A percentile compares a stretch with the other conserved stretches of the same genome.
Evolutionary conservation across 2,888 invertebrate species (phyloP).

Genomic region (Lithodes maja): DNA sequence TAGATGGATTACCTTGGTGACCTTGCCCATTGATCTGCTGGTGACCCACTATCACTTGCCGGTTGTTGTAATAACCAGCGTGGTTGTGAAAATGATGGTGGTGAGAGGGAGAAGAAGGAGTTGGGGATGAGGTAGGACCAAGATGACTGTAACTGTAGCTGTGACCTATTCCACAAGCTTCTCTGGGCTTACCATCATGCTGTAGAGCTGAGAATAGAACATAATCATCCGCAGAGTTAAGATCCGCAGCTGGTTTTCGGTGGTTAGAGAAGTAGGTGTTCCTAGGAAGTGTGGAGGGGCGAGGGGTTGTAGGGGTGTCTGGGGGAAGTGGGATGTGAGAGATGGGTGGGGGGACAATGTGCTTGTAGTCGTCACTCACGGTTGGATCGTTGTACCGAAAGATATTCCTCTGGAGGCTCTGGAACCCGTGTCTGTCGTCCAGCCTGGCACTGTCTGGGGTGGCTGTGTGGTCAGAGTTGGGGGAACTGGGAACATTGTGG

Average conservation of each 20-base stretch:
- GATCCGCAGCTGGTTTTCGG: conserved; percentile 71
- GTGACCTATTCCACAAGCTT: conserved; percentile 60
- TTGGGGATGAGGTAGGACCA: conserved; percentile 49
- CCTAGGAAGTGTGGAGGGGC: conserved; percentile 84
- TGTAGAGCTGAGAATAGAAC: conserved; percentile 73
- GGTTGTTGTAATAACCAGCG: conserved; percentile 61
- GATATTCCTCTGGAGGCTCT: conserved; percentile 71
- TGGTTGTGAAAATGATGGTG: conserved; percentile 69
- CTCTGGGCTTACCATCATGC: conserved; percentile 60
- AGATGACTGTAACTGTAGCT: conserved; percentile 69
- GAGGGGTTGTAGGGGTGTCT: conserved; percentile 61
- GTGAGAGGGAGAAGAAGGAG: conserved; percentile 53
- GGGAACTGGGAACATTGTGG: conserved; percentile 43
- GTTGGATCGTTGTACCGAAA: conserved; percentile 78
- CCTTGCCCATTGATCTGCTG: conserved; percentile 56
- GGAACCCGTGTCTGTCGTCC: conserved; percentile 69
- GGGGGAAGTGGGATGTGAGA: conserved; percentile 35
- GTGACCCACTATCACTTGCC: conserved; percentile 51
- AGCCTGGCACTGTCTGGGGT: conserved; percentile 40
- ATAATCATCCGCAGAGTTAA: conserved; percentile 73
- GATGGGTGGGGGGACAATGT: conserved; percentile 39
- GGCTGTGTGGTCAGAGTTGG: neutral
- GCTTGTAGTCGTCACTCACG: conserved; percentile 52
- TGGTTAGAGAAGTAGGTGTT: conserved; percentile 78
- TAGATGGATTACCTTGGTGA: conserved; percentile 52